A percentile compares a stretch with the other conserved stretches of the same genome.
These are phyloP conservation scores for Haemorhous mexicanus DNA, from an alignment of 2,113 vertebrate genomes.

Conservation along the genomic window DNA sequence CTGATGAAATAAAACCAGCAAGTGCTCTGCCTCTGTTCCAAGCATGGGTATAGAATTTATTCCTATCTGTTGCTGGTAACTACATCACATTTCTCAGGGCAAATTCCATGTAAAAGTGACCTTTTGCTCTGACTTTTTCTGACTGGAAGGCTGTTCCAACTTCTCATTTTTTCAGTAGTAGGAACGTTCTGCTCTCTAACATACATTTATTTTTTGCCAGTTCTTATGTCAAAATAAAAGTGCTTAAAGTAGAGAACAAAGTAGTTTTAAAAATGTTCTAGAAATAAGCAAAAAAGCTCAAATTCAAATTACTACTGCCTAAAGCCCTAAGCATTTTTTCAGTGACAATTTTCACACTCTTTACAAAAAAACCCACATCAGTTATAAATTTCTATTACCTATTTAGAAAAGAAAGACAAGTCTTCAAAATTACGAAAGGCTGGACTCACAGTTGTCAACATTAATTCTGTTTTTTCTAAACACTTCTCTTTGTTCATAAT, in stretches of 20 bases:
- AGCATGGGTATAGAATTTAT: not conserved
- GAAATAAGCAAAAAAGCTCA: not conserved
- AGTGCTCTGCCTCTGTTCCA: not conserved
- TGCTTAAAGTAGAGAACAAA: not conserved
- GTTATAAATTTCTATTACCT: not conserved
- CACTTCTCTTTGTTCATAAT: not conserved
- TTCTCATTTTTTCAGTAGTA: not conserved
- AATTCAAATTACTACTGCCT: not conserved
- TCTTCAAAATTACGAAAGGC: not conserved
- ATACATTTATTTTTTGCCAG: not conserved
- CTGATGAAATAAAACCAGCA: not conserved
- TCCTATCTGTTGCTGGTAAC: not conserved
- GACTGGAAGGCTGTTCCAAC: not conserved
- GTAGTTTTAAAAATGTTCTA: not conserved
- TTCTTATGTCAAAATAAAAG: constrained; percentile 17
- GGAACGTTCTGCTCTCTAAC: not conserved
- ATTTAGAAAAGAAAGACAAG: not conserved
- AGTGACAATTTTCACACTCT: not conserved
- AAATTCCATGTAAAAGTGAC: not conserved
- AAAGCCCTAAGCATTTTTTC: not conserved
- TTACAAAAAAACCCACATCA: fast-evolving
- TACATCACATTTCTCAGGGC: not conserved
- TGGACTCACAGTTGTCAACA: not conserved
- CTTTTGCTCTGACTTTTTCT: constrained; percentile 21
- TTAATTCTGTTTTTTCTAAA: not conserved